These are phyloP conservation scores for Lycopodina hypogea DNA, from an alignment of 37 sponge, comb jelly and placozoan species.

Conservation along the genomic window DNA sequence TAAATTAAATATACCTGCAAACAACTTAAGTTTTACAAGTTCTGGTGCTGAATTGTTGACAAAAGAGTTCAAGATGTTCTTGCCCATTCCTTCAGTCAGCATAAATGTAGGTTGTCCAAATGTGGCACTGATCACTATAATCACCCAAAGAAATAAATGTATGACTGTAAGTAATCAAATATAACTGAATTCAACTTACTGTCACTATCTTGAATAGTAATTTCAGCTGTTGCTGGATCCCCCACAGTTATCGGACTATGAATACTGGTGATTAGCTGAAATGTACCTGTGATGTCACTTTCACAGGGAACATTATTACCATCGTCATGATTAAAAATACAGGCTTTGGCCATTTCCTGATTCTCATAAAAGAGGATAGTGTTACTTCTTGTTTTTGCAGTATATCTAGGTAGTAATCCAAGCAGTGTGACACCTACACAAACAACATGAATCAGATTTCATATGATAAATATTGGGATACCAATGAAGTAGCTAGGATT, in stretches of 20 bases:
- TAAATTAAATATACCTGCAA: not conserved
- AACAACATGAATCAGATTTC: not conserved
- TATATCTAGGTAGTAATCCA: not conserved
- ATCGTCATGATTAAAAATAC: not conserved
- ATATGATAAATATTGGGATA: too few relatives aligned
- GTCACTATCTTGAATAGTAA: not conserved
- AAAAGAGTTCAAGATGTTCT: not conserved
- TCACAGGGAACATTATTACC: conserved; percentile 1
- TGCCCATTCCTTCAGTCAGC: not conserved
- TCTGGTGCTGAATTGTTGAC: not conserved
- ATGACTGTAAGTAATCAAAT: not conserved
- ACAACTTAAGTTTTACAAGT: not conserved
- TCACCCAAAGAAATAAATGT: not conserved
- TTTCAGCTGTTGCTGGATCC: not conserved
- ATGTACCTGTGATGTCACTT: not conserved
- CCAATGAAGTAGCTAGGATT: not conserved
- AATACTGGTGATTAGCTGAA: not conserved
- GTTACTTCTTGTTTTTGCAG: not conserved
- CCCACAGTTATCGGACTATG: not conserved
- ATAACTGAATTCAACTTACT: not conserved
- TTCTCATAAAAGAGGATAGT: not conserved
- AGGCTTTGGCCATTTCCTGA: not conserved
- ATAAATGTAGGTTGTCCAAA: not conserved
- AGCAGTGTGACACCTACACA: not conserved
- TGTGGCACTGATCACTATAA: not conserved